These are phyloP conservation scores for Malurus alboscapulatus DNA, from an alignment of 2,113 vertebrate genomes.

Conservation along the genomic window DNA sequence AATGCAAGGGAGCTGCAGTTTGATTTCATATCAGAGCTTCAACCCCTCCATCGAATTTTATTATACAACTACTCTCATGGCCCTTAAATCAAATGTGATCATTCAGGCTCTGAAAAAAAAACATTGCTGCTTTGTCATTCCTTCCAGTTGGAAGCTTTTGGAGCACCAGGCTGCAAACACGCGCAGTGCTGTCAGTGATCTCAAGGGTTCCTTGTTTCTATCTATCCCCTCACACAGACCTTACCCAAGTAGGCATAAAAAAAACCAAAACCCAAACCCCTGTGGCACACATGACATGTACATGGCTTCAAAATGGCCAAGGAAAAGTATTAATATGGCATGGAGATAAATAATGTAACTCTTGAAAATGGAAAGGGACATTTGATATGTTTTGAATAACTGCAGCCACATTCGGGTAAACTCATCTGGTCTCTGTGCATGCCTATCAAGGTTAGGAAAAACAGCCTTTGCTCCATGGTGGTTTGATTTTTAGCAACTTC, in stretches of 20 bases:
- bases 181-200: accelerated
- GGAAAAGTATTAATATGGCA: not conserved
- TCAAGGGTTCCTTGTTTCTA: not conserved
- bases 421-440: not conserved
- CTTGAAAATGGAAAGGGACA: not conserved
- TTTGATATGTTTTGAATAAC: not conserved
- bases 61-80: not conserved
- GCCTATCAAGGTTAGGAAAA: not conserved
- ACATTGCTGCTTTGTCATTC: not conserved
- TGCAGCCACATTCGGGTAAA: not conserved
- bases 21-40: not conserved
- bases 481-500: not conserved
- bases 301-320: not conserved
- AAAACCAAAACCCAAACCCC: accelerated
- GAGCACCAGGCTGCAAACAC: not conserved
- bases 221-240: accelerated
- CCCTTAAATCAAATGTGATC: not conserved
- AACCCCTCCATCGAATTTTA: not conserved
- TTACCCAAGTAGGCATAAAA: not conserved
- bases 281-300: not conserved
- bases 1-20: not conserved
- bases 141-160: not conserved
- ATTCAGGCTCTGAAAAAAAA: not conserved
- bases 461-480: not conserved
- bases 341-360: not conserved